These are phyloP conservation scores for Paedocypris sp. DNA, from an alignment of 2,113 vertebrate genomes.

Conservation along the genomic window DNA sequence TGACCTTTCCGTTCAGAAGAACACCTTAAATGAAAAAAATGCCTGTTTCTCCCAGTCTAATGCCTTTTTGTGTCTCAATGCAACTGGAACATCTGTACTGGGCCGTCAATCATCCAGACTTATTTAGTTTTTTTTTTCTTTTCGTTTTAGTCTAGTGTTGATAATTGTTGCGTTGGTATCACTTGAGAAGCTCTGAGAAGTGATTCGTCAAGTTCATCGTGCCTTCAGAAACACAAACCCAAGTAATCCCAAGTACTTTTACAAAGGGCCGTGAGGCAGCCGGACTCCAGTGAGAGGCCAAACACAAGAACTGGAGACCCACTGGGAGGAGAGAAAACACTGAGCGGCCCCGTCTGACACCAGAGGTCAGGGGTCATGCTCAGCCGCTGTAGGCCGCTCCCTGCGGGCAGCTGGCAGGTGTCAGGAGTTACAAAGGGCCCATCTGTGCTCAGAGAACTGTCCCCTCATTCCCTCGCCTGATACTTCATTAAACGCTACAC, in stretches of 20 bases:
- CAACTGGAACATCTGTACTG: background rate
- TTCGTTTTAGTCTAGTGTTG: no score
- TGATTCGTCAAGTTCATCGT: constrained; percentile 29
- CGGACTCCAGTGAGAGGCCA: constrained; percentile 37
- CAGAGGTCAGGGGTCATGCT: constrained; percentile 64
- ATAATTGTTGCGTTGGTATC: no score
- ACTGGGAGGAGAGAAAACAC: constrained; percentile 62
- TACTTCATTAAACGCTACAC: constrained; percentile 75
- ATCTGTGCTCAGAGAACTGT: constrained; percentile 84
- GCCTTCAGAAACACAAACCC: constrained; percentile 13
- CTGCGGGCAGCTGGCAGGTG: constrained; percentile 95
- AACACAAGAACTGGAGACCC: constrained; percentile 44
- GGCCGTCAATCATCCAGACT: background rate
- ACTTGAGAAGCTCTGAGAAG: background rate
- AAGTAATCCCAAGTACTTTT: constrained; percentile 25
- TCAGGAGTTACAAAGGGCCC: constrained; percentile 94
- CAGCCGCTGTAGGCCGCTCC: constrained; percentile 62
- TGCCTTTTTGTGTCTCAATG: background rate
- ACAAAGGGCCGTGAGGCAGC: constrained; percentile 21
- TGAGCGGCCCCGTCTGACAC: constrained; percentile 68
- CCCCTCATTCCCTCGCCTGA: constrained; percentile 66
- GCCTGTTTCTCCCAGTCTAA: no score
- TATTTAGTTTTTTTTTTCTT: no score
- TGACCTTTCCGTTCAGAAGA: background rate
- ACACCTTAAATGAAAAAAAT: background rate